These are phyloP conservation scores for Danionella dracula DNA, from an alignment of 2,797 vertebrate species.

Conservation along the genomic window DNA sequence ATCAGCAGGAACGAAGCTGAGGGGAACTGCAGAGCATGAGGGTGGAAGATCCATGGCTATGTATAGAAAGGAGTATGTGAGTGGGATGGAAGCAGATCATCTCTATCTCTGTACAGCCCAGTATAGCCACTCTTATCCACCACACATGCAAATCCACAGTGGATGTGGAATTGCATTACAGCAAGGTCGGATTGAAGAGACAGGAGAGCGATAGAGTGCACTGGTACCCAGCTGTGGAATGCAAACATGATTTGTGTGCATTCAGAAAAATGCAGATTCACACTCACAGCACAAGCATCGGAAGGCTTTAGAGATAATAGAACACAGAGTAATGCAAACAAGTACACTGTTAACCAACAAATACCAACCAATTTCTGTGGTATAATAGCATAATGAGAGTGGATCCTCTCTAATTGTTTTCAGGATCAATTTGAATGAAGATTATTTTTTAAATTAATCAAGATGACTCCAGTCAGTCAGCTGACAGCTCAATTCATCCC, in stretches of 20 bases:
- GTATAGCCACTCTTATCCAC: conserved; percentile 7
- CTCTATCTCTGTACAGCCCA: not conserved
- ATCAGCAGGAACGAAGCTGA: not conserved
- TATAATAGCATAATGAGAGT: too few species aligned
- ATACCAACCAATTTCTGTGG: too few species aligned
- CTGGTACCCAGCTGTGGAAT: conserved; percentile 44
- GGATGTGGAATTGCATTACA: conserved; percentile 1
- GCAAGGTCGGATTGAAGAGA: conserved; percentile 2
- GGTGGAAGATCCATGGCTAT: conserved; percentile 19
- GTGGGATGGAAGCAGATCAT: conserved; percentile 8
- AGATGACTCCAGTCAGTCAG: not conserved
- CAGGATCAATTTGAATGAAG: too few species aligned
- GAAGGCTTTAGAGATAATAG: not conserved
- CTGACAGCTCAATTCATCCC: not conserved
- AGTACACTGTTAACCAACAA: too few species aligned
- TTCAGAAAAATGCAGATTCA: conserved; percentile 2
- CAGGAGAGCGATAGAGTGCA: not conserved
- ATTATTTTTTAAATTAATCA: too few species aligned
- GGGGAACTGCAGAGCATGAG: conserved; percentile 17
- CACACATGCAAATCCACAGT: conserved; percentile 19
- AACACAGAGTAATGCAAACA: too few species aligned
- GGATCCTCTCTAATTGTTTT: too few species aligned
- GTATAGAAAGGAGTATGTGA: conserved; percentile 21
- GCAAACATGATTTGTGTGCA: conserved; percentile 41
- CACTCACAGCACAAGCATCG: not conserved